These are phyloP conservation scores for Chaetogeoica ovagalla DNA, from an alignment of 2,888 invertebrate genomes.

Conservation along the genomic window DNA sequence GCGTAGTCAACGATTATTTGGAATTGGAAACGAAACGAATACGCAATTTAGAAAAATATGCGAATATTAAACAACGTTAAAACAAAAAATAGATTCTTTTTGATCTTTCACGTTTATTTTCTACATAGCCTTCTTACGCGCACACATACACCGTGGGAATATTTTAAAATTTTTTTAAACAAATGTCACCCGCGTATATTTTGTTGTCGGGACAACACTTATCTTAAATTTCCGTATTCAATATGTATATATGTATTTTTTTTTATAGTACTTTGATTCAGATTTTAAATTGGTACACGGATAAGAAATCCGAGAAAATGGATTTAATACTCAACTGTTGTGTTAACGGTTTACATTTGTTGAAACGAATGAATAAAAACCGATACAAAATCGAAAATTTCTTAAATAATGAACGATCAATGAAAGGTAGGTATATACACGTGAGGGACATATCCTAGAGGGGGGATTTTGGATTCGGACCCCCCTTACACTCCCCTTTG, in stretches of 20 bases:
- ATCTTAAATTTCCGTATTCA: no score
- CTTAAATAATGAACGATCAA: not conserved
- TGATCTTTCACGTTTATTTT: no score
- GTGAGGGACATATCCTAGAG: no score
- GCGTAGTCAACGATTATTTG: not conserved
- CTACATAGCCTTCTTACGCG: no score
- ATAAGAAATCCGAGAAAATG: not conserved
- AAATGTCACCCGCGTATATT: no score
- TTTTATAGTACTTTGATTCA: not conserved
- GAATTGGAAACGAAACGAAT: conserved; percentile 2
- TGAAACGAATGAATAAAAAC: not conserved
- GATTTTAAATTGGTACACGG: not conserved
- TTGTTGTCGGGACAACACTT: no score
- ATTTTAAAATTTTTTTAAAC: no score
- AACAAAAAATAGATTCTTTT: not conserved
- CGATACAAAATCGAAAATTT: not conserved
- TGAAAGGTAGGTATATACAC: not conserved
- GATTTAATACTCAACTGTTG: not conserved
- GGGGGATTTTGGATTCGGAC: no score
- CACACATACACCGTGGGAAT: no score
- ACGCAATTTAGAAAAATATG: not conserved
- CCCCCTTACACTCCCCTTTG: no score
- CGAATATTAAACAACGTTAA: not conserved
- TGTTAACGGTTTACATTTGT: not conserved
- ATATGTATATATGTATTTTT: not conserved